phyloP scores from a whole-genome alignment of 2,113 vertebrate genomes.

The Rhineura floridana region DNA sequence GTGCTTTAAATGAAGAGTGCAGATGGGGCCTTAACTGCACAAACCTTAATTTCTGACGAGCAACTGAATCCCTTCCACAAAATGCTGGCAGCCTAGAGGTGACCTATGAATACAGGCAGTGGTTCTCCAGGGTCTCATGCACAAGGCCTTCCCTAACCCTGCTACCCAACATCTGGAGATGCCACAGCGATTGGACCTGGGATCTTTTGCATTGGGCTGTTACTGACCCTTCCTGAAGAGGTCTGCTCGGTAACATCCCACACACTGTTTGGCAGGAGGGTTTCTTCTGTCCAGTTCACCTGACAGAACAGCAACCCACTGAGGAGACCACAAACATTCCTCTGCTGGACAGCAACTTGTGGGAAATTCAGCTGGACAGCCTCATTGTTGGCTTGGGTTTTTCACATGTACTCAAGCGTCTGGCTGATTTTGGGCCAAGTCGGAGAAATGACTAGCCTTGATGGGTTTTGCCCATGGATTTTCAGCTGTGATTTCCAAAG shows the following conservation, averaged over 20 bases:
- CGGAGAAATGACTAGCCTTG: not conserved
- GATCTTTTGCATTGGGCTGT: too few species aligned
- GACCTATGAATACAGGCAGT: too few species aligned
- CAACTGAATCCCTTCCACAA: too few species aligned
- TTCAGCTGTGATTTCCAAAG: not conserved
- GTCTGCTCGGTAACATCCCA: not conserved
- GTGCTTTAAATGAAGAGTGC: too few species aligned
- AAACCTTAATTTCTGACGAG: too few species aligned
- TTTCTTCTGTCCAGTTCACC: rapidly evolving
- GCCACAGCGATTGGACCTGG: not conserved
- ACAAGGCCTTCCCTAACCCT: too few species aligned
- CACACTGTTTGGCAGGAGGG: not conserved
- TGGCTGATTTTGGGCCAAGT: not conserved
- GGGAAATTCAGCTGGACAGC: not conserved
- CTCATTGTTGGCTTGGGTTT: rapidly evolving
- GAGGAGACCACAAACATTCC: not conserved
- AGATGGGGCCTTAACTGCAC: too few species aligned
- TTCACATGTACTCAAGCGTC: not conserved
- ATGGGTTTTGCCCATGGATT: rapidly evolving
- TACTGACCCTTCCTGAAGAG: not conserved
- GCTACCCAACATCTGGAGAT: too few species aligned
- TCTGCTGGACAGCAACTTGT: rapidly evolving
- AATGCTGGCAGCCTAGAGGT: too few species aligned
- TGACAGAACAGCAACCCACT: rapidly evolving
- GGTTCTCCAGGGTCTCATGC: too few species aligned